These are phyloP conservation scores for Dicaeum eximium DNA, from an alignment of 2,113 vertebrate genomes.

Conservation along the genomic window DNA sequence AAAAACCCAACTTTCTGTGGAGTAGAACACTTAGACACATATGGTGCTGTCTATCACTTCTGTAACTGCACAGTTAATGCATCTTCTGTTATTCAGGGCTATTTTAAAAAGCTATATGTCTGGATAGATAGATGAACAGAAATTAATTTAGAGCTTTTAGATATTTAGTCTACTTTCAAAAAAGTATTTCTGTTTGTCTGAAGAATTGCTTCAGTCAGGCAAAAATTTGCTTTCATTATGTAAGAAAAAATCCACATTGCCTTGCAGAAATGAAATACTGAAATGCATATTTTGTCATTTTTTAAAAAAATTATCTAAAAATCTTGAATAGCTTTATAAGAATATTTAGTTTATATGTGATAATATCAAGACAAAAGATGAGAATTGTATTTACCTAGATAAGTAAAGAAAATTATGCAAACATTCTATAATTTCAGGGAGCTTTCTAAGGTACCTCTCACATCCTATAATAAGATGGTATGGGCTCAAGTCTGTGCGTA, in stretches of 20 bases:
- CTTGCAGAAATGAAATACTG: background rate
- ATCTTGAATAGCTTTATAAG: background rate
- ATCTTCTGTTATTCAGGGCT: background rate
- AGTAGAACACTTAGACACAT: background rate
- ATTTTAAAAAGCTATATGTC: background rate
- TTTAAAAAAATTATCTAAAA: background rate
- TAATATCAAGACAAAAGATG: background rate
- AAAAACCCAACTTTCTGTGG: background rate
- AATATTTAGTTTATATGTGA: background rate
- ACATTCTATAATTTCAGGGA: background rate
- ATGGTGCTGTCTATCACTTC: background rate
- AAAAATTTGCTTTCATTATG: background rate
- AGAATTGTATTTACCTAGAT: background rate
- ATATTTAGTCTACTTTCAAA: background rate
- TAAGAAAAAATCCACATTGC: background rate
- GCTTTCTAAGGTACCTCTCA: background rate
- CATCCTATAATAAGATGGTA: background rate
- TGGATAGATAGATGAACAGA: background rate
- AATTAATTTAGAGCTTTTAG: background rate
- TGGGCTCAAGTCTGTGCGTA: background rate
- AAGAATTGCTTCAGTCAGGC: background rate
- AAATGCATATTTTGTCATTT: background rate
- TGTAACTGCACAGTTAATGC: slow-evolving; percentile 5
- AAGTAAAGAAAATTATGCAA: background rate
- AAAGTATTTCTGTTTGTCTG: background rate